Conservation (phyloP, 1,140 invertebrate species). For the Drosophila asahinai region DNA sequence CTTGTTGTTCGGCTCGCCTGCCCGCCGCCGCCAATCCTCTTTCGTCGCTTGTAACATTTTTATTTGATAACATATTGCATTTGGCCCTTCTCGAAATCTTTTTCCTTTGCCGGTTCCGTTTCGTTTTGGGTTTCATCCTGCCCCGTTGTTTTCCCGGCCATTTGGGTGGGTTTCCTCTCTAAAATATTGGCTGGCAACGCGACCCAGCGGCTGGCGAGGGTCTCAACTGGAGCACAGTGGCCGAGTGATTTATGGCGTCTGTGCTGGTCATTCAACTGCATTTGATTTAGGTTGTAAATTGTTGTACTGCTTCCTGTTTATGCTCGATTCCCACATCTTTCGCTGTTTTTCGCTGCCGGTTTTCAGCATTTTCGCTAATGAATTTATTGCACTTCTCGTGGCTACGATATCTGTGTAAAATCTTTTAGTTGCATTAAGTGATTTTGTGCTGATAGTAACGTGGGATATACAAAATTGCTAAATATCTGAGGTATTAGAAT, state of each 20-base stretch:
- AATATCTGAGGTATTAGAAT: too few species aligned
- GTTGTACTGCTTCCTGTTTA: conserved; percentile 76
- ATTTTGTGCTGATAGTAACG: neutral
- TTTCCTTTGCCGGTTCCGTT: conserved; percentile 33
- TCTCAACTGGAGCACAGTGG: conserved; percentile 69
- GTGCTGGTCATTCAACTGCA: conserved; percentile 82
- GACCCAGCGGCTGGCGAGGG: conserved; percentile 46
- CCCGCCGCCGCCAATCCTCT: conserved; percentile 35
- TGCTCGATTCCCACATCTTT: conserved; percentile 19
- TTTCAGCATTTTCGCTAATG: conserved; percentile 65
- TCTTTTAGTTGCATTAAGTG: neutral
- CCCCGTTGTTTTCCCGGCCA: conserved; percentile 15
- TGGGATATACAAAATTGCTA: too few species aligned
- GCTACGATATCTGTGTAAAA: neutral
- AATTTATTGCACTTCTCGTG: conserved; percentile 69
- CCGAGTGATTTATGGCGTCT: conserved; percentile 78
- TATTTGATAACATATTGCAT: conserved; percentile 84
- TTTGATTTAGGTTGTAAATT: conserved; percentile 84
- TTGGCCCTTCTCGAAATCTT: conserved; percentile 63
- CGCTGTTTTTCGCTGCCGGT: conserved; percentile 4
- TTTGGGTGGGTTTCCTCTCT: conserved; percentile 50
- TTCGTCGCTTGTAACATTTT: conserved; percentile 82
- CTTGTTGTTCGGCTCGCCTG: conserved; percentile 13
- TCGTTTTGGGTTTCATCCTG: conserved; percentile 34
- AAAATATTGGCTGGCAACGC: conserved; percentile 72